These are phyloP conservation scores for Phalacrocorax carbo DNA, from an alignment of 2,113 vertebrate species.

Conservation along the genomic window DNA sequence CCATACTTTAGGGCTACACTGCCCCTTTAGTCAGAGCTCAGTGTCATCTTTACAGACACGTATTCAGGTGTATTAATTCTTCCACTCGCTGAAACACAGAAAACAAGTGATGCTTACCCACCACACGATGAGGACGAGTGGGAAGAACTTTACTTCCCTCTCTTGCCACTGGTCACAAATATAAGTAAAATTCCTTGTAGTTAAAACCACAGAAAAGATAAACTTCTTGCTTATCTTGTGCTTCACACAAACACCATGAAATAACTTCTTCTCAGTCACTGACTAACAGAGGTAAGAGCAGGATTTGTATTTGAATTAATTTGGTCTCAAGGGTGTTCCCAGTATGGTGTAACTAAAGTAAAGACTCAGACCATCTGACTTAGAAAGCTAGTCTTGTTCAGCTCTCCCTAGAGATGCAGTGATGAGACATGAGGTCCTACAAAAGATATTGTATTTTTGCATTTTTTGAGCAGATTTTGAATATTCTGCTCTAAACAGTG, in stretches of 20 bases:
- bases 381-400: not conserved
- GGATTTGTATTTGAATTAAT: not conserved
- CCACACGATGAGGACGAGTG: rapidly evolving
- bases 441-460: not conserved
- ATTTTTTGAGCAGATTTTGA: not conserved
- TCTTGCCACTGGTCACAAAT: not conserved
- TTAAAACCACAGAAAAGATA: not conserved
- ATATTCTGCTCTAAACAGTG: not conserved
- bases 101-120: rapidly evolving
- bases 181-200: not conserved
- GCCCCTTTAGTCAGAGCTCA: not conserved
- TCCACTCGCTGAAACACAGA: not conserved
- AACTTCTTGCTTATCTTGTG: no score
- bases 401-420: not conserved
- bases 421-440: not conserved
- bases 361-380: not conserved
- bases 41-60: not conserved
- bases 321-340: not conserved
- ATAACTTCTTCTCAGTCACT: not conserved
- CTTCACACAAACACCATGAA: not conserved
- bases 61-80: not conserved
- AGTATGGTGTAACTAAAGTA: not conserved
- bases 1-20: not conserved
- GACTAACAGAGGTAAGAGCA: not conserved
- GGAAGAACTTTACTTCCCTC: not conserved